These are phyloP conservation scores for Drosophila baimaii DNA, from an alignment of 1,140 invertebrate genomes.

Conservation along the genomic window DNA sequence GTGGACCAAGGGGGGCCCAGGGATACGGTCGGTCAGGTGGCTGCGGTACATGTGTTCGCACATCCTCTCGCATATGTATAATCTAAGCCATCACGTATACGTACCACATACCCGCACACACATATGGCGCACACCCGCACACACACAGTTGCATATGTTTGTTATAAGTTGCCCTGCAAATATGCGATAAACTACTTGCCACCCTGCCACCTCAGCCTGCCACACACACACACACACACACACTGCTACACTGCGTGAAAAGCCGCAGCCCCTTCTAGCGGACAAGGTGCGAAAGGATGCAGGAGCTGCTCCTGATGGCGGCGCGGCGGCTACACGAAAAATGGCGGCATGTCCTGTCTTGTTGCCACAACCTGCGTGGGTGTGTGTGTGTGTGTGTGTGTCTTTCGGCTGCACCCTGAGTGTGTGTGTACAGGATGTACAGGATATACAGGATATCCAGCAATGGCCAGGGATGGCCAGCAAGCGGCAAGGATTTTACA, in stretches of 20 bases:
- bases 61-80: conserved; percentile 29
- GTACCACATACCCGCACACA: conserved; percentile 8
- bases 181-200: conserved; percentile 80
- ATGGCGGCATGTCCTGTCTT: conserved; percentile 63
- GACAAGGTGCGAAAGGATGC: conserved; percentile 22
- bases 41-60: conserved; percentile 39
- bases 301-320: conserved; percentile 7
- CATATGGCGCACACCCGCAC: conserved; percentile 10
- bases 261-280: too few species aligned
- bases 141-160: conserved; percentile 64
- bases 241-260: too few species aligned
- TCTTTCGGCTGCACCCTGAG: neutral
- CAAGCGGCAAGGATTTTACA: neutral
- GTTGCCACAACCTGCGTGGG: conserved; percentile 38
- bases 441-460: conserved; percentile 5
- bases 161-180: conserved; percentile 71
- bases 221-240: neutral
- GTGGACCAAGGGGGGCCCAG: neutral
- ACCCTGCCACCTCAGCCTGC: neutral
- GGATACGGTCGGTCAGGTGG: conserved; percentile 34
- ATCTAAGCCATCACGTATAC: conserved; percentile 46
- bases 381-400: neutral
- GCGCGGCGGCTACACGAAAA: conserved; percentile 51
- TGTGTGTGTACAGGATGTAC: neutral
- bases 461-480: conserved; percentile 18